These are phyloP conservation scores for Plectrocnemia conspersa DNA, from an alignment of 1,140 invertebrate species.

Conservation along the genomic window DNA sequence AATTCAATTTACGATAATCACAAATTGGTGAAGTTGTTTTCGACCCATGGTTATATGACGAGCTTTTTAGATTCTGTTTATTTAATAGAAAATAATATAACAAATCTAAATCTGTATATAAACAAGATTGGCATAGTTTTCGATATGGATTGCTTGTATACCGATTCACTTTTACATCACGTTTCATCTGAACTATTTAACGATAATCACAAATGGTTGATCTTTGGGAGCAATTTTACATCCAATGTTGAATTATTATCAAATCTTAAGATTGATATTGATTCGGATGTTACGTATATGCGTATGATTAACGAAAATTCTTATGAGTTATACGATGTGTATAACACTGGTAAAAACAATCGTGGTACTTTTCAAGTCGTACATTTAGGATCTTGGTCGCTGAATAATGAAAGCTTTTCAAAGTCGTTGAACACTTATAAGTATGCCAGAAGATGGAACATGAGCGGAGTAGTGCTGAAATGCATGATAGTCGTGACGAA, in stretches of 20 bases:
- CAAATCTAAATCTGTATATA: too few species aligned
- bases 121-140: conserved; percentile 21
- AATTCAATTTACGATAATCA: too few species aligned
- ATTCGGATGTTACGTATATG: conserved; percentile 26
- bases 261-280: conserved; percentile 28
- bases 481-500: conserved; percentile 47
- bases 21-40: too few species aligned
- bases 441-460: conserved; percentile 34
- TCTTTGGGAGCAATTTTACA: conserved; percentile 5
- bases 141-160: conserved; percentile 22
- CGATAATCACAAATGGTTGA: conserved; percentile 24
- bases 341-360: conserved; percentile 25
- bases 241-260: conserved; percentile 7
- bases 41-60: too few species aligned
- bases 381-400: conserved; percentile 23
- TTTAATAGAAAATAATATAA: too few species aligned
- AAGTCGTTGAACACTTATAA: conserved; percentile 14
- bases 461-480: conserved; percentile 42
- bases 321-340: conserved; percentile 28
- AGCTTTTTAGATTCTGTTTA: too few species aligned
- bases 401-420: neutral
- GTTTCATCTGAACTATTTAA: conserved; percentile 25
- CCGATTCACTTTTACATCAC: conserved; percentile 13
- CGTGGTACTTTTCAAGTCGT: conserved; percentile 18
- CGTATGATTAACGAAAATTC: neutral